Evolutionary conservation across 1,140 invertebrate species (phyloP).

Genomic region (Portunus trituberculatus): DNA sequence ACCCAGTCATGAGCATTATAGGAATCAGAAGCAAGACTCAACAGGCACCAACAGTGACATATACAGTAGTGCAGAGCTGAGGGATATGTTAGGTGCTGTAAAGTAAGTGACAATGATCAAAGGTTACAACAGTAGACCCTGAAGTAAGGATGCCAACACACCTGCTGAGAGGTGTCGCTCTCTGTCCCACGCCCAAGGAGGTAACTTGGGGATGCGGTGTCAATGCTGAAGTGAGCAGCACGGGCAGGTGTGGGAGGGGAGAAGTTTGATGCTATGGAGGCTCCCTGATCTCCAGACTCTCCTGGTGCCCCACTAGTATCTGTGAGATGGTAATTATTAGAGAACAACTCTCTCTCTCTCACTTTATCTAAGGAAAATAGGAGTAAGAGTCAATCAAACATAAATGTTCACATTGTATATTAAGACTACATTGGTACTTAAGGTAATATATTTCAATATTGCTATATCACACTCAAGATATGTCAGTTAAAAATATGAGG

Average conservation of each 20-base stretch:
- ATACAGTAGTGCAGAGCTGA: slow-evolving; percentile 3
- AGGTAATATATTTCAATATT: too few species aligned
- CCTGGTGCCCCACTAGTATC: neutral
- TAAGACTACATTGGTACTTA: too few species aligned
- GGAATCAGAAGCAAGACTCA: neutral
- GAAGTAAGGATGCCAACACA: neutral
- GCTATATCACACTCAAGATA: too few species aligned
- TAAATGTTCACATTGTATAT: too few species aligned
- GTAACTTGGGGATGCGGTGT: neutral
- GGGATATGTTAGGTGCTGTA: slow-evolving; percentile 10
- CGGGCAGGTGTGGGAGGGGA: slow-evolving; percentile 51
- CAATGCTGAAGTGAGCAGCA: neutral
- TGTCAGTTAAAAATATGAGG: too few species aligned
- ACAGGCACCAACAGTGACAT: neutral
- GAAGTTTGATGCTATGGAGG: slow-evolving; percentile 13
- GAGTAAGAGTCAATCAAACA: too few species aligned
- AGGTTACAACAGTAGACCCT: neutral
- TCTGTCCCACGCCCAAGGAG: neutral
- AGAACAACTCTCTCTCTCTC: too few species aligned
- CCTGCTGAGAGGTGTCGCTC: slow-evolving; percentile 53
- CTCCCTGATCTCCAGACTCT: slow-evolving; percentile 37
- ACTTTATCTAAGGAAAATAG: too few species aligned
- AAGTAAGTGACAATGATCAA: neutral
- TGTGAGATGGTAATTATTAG: neutral
- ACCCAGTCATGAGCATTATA: neutral